phyloP scores from a whole-genome alignment of 2,797 vertebrate genomes.

The Lacerta agilis region DNA sequence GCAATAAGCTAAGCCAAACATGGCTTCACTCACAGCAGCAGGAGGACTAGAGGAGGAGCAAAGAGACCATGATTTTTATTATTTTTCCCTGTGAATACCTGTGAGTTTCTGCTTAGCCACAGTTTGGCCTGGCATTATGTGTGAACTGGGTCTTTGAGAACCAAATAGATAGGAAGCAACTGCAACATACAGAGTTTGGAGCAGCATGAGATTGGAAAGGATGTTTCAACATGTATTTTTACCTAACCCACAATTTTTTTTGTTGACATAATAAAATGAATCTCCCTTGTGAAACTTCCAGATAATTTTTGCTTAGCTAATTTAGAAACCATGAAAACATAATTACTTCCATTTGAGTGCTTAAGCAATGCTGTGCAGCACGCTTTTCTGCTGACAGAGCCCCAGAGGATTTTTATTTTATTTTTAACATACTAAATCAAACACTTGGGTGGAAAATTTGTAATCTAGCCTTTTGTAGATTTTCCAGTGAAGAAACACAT shows the following conservation, averaged over 20 bases:
- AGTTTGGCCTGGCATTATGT: too few relatives aligned
- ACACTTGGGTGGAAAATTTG: slow-evolving; percentile 53
- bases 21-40: too few relatives aligned
- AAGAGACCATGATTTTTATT: too few relatives aligned
- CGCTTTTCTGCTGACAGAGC: slow-evolving; percentile 53
- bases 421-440: slow-evolving; percentile 51
- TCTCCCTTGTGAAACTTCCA: slow-evolving; percentile 62
- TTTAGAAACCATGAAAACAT: slow-evolving; percentile 71
- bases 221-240: slow-evolving; percentile 37
- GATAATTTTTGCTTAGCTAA: slow-evolving; percentile 67
- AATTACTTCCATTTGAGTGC: slow-evolving; percentile 70
- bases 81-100: not conserved
- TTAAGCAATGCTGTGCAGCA: slow-evolving; percentile 66
- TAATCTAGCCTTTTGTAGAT: slow-evolving; percentile 28
- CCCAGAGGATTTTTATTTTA: slow-evolving; percentile 43
- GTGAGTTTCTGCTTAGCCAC: too few relatives aligned
- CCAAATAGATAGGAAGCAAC: slow-evolving; percentile 17
- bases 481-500: slow-evolving; percentile 21
- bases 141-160: too few relatives aligned
- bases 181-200: not conserved
- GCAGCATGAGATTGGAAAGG: slow-evolving; percentile 5
- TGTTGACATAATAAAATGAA: slow-evolving; percentile 71
- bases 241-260: slow-evolving; percentile 48
- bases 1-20: too few relatives aligned
- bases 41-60: too few relatives aligned